A percentile compares a stretch with the other conserved stretches of the same genome.
phyloP scores from a whole-genome alignment of 2,113 vertebrate genomes.

The Polyodon spathula region DNA sequence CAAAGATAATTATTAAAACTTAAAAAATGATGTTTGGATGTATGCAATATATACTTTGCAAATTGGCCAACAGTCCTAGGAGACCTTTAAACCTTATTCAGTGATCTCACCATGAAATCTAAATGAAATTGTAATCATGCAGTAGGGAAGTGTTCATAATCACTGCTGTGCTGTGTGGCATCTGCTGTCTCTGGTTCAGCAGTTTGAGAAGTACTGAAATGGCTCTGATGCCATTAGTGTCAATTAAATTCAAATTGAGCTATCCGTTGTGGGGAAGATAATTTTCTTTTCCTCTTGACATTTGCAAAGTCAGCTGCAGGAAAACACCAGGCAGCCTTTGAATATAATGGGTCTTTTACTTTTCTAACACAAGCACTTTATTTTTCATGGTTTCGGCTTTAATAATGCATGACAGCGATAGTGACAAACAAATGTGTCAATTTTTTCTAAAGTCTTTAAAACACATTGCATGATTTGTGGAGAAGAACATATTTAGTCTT shows the following conservation, averaged over 20 bases:
- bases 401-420: neutral
- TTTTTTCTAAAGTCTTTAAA: too few relatives aligned
- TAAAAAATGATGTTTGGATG: neutral
- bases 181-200: conserved; percentile 26
- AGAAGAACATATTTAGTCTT: too few relatives aligned
- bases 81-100: conserved; percentile 8
- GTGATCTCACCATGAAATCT: conserved; percentile 24
- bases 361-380: neutral
- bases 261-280: conserved; percentile 9
- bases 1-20: neutral
- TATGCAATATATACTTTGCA: neutral
- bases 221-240: conserved; percentile 10
- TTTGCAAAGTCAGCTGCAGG: conserved; percentile 5
- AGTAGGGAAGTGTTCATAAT: conserved; percentile 26
- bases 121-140: conserved; percentile 26
- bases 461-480: too few relatives aligned
- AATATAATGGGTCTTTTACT: neutral
- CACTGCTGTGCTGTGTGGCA: conserved; percentile 22
- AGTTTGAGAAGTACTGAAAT: conserved; percentile 18
- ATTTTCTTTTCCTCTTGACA: conserved; percentile 16
- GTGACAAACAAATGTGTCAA: neutral
- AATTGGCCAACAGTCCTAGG: conserved; percentile 14
- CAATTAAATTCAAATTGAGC: conserved; percentile 30
- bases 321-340: conserved; percentile 12
- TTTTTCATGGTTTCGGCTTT: neutral